These are phyloP conservation scores for Pedicia rivosa DNA, from an alignment of 2,888 invertebrate species.

Conservation along the genomic window DNA sequence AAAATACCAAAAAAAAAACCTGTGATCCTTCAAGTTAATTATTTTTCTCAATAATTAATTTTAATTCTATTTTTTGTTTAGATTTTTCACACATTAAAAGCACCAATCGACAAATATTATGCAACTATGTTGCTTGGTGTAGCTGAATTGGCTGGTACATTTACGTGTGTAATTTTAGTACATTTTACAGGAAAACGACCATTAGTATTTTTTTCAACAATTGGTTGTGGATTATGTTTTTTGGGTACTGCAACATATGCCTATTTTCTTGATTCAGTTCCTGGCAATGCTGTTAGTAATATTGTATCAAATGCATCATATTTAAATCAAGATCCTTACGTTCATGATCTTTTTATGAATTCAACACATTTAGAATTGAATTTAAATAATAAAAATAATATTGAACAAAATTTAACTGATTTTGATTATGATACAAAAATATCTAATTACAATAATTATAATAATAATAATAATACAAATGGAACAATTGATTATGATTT, in stretches of 20 bases:
- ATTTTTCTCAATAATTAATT: not conserved
- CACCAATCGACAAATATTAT: constrained; percentile 59
- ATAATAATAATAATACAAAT: not conserved
- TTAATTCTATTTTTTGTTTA: constrained; percentile 12
- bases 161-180: constrained; percentile 47
- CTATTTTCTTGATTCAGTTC: constrained; percentile 25
- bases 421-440: not conserved
- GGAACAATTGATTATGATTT: not conserved
- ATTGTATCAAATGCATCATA: constrained; percentile 27
- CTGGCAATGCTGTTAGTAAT: constrained; percentile 27
- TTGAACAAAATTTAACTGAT: not conserved
- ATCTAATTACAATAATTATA: not conserved
- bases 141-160: constrained; percentile 49
- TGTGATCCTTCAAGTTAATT: not conserved
- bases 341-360: not conserved
- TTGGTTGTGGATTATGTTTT: constrained; percentile 49
- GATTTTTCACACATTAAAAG: constrained; percentile 52
- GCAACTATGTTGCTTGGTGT: constrained; percentile 58
- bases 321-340: constrained; percentile 16
- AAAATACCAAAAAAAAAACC: too few species aligned
- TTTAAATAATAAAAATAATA: not conserved
- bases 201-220: constrained; percentile 47
- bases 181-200: constrained; percentile 58
- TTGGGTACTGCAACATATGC: constrained; percentile 29
- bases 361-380: not conserved